Conservation (phyloP, 2,113 vertebrate species). For the Chrysochloris asiatica region DNA sequence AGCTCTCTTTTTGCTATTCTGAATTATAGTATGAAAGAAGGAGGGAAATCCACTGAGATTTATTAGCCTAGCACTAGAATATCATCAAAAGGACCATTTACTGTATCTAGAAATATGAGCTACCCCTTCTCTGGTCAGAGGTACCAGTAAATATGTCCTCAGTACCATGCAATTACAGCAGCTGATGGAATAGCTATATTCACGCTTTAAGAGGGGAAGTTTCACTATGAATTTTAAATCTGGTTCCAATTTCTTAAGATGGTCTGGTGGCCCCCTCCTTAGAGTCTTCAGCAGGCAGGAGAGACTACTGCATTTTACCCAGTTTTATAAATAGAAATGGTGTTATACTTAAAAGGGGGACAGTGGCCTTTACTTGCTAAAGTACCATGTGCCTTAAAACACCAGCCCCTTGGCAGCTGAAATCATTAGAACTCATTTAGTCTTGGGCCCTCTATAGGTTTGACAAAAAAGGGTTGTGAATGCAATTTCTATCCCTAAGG, state of each 20-base stretch:
- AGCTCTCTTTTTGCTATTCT: constrained; percentile 44
- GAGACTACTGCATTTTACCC: constrained; percentile 66
- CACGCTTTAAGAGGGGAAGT: constrained; percentile 52
- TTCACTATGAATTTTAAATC: constrained; percentile 71
- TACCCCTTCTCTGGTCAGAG: constrained; percentile 56
- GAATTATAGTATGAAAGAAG: constrained; percentile 66
- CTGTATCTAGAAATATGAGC: constrained; percentile 64
- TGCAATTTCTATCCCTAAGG: constrained; percentile 84
- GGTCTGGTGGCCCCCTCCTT: constrained; percentile 42
- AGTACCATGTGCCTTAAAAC: constrained; percentile 18
- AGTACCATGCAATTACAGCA: constrained; percentile 57
- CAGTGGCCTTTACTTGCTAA: constrained; percentile 68
- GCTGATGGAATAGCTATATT: constrained; percentile 68
- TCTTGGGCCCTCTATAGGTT: constrained; percentile 79
- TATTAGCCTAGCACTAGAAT: constrained; percentile 61
- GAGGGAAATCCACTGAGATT: constrained; percentile 50
- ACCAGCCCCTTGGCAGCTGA: constrained; percentile 76
- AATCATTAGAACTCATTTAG: constrained; percentile 86
- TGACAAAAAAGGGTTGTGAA: constrained; percentile 83
- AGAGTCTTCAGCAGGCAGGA: constrained; percentile 65
- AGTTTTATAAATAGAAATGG: constrained; percentile 78
- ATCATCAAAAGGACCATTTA: constrained; percentile 57
- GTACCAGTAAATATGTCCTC: constrained; percentile 70
- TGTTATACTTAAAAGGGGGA: constrained; percentile 81
- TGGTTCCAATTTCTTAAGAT: constrained; percentile 65